Percentiles rank a stretch among this genome's conserved stretches.
phyloP scores from a whole-genome alignment of 2,888 invertebrate species.

The Acleris holmiana region DNA sequence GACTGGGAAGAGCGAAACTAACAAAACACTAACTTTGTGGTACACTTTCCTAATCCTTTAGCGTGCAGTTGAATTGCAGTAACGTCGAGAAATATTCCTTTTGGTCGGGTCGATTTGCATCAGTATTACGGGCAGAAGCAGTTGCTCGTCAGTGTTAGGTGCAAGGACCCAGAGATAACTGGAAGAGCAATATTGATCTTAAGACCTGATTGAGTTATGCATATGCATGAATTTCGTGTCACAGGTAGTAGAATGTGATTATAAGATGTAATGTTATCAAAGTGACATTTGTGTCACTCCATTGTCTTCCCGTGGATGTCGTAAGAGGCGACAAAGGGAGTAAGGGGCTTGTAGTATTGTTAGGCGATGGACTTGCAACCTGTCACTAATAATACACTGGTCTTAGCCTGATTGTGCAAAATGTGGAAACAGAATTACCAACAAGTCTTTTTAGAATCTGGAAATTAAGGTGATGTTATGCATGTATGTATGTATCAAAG shows the following conservation, averaged over 20 bases:
- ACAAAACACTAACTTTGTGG: neutral
- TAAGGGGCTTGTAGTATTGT: too few relatives aligned
- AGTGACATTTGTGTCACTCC: too few relatives aligned
- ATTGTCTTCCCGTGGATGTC: too few relatives aligned
- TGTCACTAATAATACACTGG: too few relatives aligned
- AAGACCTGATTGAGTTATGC: neutral
- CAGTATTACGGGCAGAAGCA: conserved; percentile 55
- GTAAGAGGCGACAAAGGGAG: too few relatives aligned
- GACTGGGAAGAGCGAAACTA: neutral
- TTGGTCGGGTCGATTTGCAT: conserved; percentile 57
- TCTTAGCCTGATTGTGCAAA: too few relatives aligned
- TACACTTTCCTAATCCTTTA: conserved; percentile 39
- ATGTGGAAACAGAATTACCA: too few relatives aligned
- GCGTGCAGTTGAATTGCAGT: conserved; percentile 45
- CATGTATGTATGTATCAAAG: too few relatives aligned
- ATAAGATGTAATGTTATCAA: too few relatives aligned
- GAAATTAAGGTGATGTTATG: too few relatives aligned
- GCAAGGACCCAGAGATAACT: conserved; percentile 17
- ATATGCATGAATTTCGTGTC: neutral
- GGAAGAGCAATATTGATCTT: conserved; percentile 11
- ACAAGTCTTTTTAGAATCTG: too few relatives aligned
- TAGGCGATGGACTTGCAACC: too few relatives aligned
- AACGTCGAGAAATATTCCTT: conserved; percentile 56
- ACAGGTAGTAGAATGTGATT: neutral
- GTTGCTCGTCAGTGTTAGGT: conserved; percentile 44